A percentile compares a stretch with the other conserved stretches of the same genome.
Evolutionary conservation across 2,113 vertebrate species (phyloP).

Genomic region (Podocnemis expansa): DNA sequence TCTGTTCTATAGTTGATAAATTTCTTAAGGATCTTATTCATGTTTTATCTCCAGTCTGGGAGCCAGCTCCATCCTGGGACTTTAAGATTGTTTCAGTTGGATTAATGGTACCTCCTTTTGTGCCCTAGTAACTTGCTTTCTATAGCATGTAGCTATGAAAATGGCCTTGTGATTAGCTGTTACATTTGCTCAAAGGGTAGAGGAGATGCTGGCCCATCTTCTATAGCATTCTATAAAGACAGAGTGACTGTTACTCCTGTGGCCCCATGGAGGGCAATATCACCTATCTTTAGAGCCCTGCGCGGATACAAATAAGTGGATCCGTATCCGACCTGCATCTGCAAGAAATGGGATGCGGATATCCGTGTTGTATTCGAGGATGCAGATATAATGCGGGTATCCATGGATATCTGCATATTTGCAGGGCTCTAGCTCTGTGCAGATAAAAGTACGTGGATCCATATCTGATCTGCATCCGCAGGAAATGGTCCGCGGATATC

Average conservation of each 20-base stretch:
- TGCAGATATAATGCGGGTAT: too few relatives aligned
- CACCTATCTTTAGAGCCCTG: too few relatives aligned
- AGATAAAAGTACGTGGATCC: too few relatives aligned
- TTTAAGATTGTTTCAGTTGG: background rate
- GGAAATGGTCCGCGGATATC: too few relatives aligned
- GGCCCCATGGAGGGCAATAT: too few relatives aligned
- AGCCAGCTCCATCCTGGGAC: background rate
- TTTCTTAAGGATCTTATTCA: background rate
- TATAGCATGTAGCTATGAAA: background rate
- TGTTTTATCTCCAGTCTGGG: background rate
- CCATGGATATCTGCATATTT: too few relatives aligned
- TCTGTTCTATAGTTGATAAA: background rate
- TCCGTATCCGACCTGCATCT: too few relatives aligned
- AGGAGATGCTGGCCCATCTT: background rate
- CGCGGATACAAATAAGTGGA: too few relatives aligned
- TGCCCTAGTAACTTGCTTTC: background rate
- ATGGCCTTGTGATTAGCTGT: background rate
- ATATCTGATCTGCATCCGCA: too few relatives aligned
- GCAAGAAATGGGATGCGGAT: too few relatives aligned
- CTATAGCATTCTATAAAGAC: background rate
- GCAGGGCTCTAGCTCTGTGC: too few relatives aligned
- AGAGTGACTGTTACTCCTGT: background rate
- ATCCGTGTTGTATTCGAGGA: too few relatives aligned
- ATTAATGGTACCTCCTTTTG: background rate
- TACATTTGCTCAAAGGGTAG: background rate